These are phyloP conservation scores for Penaeus chinensis DNA, from an alignment of 1,140 invertebrate genomes.

Conservation along the genomic window DNA sequence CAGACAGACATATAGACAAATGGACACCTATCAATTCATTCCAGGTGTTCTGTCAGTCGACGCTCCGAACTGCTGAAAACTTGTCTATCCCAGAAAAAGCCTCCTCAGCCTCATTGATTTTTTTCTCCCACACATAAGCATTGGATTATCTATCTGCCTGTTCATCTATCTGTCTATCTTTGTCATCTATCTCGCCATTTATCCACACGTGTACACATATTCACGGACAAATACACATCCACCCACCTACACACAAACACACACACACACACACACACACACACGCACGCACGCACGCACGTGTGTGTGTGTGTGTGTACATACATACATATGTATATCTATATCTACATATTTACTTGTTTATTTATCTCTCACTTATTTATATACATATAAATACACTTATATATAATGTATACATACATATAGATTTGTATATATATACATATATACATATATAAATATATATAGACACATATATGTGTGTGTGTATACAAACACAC, in stretches of 20 bases:
- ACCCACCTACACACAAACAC: neutral
- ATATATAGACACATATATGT: neutral
- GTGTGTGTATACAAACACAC: neutral
- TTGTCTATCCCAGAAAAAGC: too few species aligned
- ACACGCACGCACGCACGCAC: neutral
- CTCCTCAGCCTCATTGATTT: too few species aligned
- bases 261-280: neutral
- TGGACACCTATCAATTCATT: too few species aligned
- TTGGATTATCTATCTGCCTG: too few species aligned
- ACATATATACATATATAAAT: neutral
- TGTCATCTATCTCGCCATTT: too few species aligned
- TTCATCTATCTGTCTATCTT: too few species aligned
- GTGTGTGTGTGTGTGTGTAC: too few species aligned
- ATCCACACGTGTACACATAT: neutral
- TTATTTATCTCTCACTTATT: neutral
- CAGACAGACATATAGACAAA: too few species aligned
- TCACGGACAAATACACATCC: neutral
- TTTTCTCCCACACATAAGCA: too few species aligned
- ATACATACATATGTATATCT: neutral
- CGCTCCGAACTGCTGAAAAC: too few species aligned
- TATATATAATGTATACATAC: constrained; percentile 7
- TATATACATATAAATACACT: neutral
- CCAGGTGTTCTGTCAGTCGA: too few species aligned
- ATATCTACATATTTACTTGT: neutral
- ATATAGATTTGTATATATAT: constrained; percentile 3